Base-by-base conservation (phyloP, 64 coral and sea anemone genomes). In the Trachythela sp. region DNA sequence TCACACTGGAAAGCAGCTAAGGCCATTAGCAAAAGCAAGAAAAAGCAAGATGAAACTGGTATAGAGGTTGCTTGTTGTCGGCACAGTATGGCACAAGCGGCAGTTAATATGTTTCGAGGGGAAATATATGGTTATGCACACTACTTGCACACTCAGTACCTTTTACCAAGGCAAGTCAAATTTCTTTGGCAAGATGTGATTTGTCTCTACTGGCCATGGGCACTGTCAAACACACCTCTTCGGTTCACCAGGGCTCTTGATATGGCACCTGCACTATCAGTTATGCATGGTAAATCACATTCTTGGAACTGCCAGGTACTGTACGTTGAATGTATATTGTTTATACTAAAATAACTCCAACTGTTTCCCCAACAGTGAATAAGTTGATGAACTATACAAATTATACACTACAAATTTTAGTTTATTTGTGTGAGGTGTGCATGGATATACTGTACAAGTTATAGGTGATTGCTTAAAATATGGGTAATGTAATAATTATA, bases 101-200 rank as follows among this genome's bases (percentile, higher is more conserved):
- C 71, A 77, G 71, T 77, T 15, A 77, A 77, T 35, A 77, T 77
- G 71, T 77, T 77, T 77, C 71, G 32, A 32, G 71, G 71, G 30
- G 13, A 77, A 27, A 77, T 77, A 77, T 77, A 77, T 77, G 71
- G 13, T 5, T 70, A 70, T n/a, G 9, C 64, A 11, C 71, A 77
- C 32, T 77, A 36, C 71, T 39, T 77, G 32, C 71, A 77, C 30
- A 77, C 71, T 32, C 71, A 35, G 32, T 32, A 32, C 36, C 71
- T 77, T 39, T 27, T 77, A 15, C 71, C 71, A 29, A 77, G 32
- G 71, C 29, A 35, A 34, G 71, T 77, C 13, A 29, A 77, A 77
- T 77, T 77, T 77, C 71, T 77, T 77, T 77, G 71, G 71, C n/a
- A 77, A 35, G 71, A 77, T 77, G 71, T 77, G 17, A 77, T 77